Evolutionary conservation across 2,797 vertebrate genomes (phyloP), one percentile per base, ranked within the genome.

Genomic region (Oreortyx pictus): DNA sequence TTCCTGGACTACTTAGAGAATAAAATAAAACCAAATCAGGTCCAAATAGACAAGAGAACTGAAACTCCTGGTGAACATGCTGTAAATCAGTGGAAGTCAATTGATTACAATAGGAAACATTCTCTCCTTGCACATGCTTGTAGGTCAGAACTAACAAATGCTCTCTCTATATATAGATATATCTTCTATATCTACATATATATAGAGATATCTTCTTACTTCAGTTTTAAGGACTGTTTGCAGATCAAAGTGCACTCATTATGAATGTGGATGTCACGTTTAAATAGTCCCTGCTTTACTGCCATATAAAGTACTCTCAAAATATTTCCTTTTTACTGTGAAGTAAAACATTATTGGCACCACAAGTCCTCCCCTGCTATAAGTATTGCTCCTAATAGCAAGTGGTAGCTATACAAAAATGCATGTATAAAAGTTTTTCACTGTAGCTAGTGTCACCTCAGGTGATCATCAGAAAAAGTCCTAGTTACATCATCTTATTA

Each of bases 151-250:
- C 68, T 68, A 88, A 60, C 85, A 89, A 95, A 82, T 0, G 9
- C 54, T 50, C 68, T 80, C n/a, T n/a, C n/a, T n/a, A n/a, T n/a
- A 77, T 86, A 92, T 86, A 93, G 92, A 90, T 19, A 67, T 86
- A 79, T 88, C 90, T 84, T 47, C 71, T 60, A 77, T 86, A 92
- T 86, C n/a, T n/a, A n/a, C n/a, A n/a, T n/a, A n/a, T n/a, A 77
- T 86, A 92, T 86, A 93, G 92, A 90, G 22, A 67, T 86, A 79
- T 88, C 90, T 84, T 47, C 71, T 60, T 56, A 37, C 44, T 88
- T 94, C 91, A 76, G 88, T 86, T 96, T 92, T 88, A 94, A 88
- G 41, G 72, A 90, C 78, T 94, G 86, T 94, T 96, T 95, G 93
- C 89, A 94, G 82, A 93, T 90, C 89, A 93, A 89, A 94, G 89